Evolutionary conservation across 2,797 vertebrate species (phyloP), one percentile per base, ranked within the genome.

Genomic region (Oophaga sylvatica): DNA sequence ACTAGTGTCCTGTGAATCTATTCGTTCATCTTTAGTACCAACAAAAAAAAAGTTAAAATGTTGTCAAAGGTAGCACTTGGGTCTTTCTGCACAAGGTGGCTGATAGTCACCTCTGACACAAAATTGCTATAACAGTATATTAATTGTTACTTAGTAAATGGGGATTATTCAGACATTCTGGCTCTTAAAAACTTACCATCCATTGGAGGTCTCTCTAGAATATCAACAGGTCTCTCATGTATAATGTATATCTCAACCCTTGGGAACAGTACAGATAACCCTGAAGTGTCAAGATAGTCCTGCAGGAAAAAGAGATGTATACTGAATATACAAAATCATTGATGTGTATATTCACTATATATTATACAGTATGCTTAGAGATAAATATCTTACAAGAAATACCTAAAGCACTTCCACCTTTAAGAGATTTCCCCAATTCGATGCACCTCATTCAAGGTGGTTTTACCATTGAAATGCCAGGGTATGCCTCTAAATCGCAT

Each of bases 181-280:
- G 41, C 31, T 84, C 9, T 22, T 63, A 7, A 8, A 13, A 48
- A 80, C 94, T 93, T 91, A 96, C 96, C 96, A 57, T 96, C 96
- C 94, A 96, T 93, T 20, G 88, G 92, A 0, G 96, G 95, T 77
- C 88, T 93, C 91, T 96, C 96, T 90, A 97, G 90, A 95, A 96
- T 96, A 71, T 96, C 96, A 87, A 96, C 94, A 2, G 96, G 94
- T 85, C 95, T 95, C 73, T 95, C 95, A 86, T 97, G 95, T 90
- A 97, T 96, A 56, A 97, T 94, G 88, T 95, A 97, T 87, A 97
- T 95, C 88, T 97, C 96, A 2, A 97, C 96, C 48, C 96, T 94
- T 78, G 96, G 96, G 90, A 96, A 96, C 90, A 96, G 92, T 4
- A 90, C 88, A 0, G 95, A 97, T 84, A 97, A 90, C 29, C 96